phyloP scores from a whole-genome alignment of 2,113 vertebrate genomes.

The Callopanchax toddi region DNA sequence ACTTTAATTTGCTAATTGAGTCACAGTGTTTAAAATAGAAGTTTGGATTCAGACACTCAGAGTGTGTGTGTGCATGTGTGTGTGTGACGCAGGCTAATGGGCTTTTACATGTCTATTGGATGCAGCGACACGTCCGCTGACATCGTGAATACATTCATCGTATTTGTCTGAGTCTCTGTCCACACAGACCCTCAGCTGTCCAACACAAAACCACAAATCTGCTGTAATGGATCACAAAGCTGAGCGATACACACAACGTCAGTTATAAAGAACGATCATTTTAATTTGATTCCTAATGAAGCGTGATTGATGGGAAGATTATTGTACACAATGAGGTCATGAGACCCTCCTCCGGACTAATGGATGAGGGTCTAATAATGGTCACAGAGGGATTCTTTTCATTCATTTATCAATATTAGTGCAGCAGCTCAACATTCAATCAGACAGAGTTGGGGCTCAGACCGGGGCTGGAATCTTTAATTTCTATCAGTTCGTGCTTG shows the following conservation, averaged over 20 bases:
- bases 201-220: neutral
- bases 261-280: constrained; percentile 9
- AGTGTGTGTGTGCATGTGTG: constrained; percentile 1
- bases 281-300: constrained; percentile 20
- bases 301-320: constrained; percentile 27
- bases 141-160: constrained; percentile 25
- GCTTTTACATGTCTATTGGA: constrained; percentile 6
- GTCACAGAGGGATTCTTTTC: constrained; percentile 13
- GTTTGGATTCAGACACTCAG: neutral
- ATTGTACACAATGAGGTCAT: constrained; percentile 14
- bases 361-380: neutral
- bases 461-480: constrained; percentile 8
- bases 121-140: constrained; percentile 20
- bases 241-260: constrained; percentile 4
- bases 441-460: constrained; percentile 6
- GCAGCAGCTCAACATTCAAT: constrained; percentile 12
- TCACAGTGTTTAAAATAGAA: neutral
- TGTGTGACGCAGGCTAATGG: constrained; percentile 13
- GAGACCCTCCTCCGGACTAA: constrained; percentile 12
- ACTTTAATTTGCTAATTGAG: neutral
- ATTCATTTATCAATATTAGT: constrained; percentile 39
- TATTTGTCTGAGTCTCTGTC: constrained; percentile 16
- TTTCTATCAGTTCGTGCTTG: constrained; percentile 3
- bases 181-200: neutral
- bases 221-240: constrained; percentile 8